phyloP scores from a whole-genome alignment of 2,797 vertebrate species.

The Crocidura indochinensis region DNA sequence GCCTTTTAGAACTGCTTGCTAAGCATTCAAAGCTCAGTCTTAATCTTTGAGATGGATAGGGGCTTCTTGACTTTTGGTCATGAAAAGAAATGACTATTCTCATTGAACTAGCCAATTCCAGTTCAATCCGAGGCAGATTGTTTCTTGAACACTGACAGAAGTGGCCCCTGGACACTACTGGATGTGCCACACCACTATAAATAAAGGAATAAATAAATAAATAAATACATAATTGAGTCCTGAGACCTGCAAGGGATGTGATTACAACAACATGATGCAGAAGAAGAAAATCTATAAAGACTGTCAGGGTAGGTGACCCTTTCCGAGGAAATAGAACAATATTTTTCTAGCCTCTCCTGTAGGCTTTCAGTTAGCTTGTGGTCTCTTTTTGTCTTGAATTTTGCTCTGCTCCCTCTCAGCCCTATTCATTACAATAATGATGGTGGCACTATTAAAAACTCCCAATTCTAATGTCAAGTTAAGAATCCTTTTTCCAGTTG shows the following conservation, averaged over 20 bases:
- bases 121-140: too few species aligned
- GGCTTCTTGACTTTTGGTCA: too few species aligned
- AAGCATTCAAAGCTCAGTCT: too few species aligned
- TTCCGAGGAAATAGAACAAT: constrained; percentile 2
- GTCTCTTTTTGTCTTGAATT: neutral
- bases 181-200: too few species aligned
- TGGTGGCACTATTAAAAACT: neutral
- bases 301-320: neutral
- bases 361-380: neutral
- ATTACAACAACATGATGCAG: neutral
- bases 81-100: too few species aligned
- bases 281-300: neutral
- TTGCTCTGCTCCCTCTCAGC: neutral
- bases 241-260: neutral
- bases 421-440: neutral
- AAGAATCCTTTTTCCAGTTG: neutral
- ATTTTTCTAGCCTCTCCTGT: neutral
- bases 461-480: neutral
- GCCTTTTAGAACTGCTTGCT: too few species aligned
- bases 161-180: too few species aligned
- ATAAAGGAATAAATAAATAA: too few species aligned
- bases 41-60: too few species aligned
- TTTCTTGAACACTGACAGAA: too few species aligned
- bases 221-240: neutral
- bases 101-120: too few species aligned